Evolutionary conservation across 2,888 invertebrate species (phyloP).

Genomic region (Bhutanitis thaidina): DNA sequence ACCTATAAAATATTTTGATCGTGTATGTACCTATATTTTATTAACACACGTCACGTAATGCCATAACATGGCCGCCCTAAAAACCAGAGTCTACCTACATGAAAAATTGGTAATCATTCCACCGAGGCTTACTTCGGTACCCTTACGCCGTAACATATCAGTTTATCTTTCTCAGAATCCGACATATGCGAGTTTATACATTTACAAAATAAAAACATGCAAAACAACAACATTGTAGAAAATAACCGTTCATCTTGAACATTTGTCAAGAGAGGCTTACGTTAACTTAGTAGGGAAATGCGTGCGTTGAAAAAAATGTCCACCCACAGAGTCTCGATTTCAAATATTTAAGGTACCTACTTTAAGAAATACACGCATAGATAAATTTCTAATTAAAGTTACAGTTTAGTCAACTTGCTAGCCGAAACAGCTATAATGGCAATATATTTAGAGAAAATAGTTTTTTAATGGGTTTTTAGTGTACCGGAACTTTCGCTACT

Average conservation of each 20-base stretch:
- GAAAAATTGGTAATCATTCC: conserved; percentile 17
- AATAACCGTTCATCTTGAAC: conserved; percentile 76
- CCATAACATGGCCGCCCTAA: neutral
- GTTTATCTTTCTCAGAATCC: conserved; percentile 47
- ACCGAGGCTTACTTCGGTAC: conserved; percentile 36
- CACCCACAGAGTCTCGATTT: conserved; percentile 42
- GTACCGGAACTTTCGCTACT: too few species aligned
- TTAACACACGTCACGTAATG: neutral
- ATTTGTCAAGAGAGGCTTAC: conserved; percentile 76
- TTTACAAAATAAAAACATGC: conserved; percentile 48
- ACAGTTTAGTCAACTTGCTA: neutral
- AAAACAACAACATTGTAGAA: conserved; percentile 65
- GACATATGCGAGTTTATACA: conserved; percentile 45
- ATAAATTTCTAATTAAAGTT: neutral
- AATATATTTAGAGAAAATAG: too few species aligned
- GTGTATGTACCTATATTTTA: neutral
- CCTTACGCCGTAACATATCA: conserved; percentile 38
- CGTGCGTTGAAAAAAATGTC: conserved; percentile 53
- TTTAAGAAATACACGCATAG: conserved; percentile 11
- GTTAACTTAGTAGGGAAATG: conserved; percentile 67
- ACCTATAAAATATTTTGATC: neutral
- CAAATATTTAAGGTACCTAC: conserved; percentile 43
- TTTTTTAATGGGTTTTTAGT: too few species aligned
- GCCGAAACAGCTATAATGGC: too few species aligned
- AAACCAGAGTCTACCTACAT: neutral